Conservation (phyloP, 2,888 invertebrate genomes). For the Acleris cristana region DNA sequence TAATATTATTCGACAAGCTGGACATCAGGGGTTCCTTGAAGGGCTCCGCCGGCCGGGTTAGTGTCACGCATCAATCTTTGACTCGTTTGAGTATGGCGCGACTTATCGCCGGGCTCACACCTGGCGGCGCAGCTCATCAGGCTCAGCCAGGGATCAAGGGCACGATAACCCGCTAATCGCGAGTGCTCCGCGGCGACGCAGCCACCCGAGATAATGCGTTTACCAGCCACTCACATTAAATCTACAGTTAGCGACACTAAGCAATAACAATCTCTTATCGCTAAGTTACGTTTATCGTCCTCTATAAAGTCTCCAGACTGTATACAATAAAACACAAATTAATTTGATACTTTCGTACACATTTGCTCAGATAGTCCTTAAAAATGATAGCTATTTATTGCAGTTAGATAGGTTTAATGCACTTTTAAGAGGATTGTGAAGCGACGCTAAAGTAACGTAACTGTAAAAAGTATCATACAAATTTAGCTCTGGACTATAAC, state of each 20-base stretch:
- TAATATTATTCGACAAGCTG: too few relatives aligned
- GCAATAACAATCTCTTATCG: slow-evolving; percentile 10
- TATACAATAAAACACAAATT: background rate
- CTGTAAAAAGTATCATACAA: too few relatives aligned
- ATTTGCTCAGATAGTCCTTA: slow-evolving; percentile 1
- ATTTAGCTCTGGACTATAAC: too few relatives aligned
- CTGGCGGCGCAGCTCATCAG: slow-evolving; percentile 9
- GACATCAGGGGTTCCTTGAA: too few relatives aligned
- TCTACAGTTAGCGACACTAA: slow-evolving; percentile 7
- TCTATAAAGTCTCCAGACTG: slow-evolving; percentile 4
- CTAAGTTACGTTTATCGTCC: slow-evolving; percentile 4
- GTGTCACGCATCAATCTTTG: too few relatives aligned
- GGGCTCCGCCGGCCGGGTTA: too few relatives aligned
- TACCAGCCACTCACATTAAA: slow-evolving; percentile 21
- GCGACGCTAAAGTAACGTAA: too few relatives aligned
- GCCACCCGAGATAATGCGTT: slow-evolving; percentile 22
- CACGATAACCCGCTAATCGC: slow-evolving; percentile 20
- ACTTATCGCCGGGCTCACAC: too few relatives aligned
- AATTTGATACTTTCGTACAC: slow-evolving; percentile 10
- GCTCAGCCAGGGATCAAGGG: slow-evolving; percentile 10
- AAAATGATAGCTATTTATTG: too few relatives aligned
- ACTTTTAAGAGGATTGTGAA: too few relatives aligned
- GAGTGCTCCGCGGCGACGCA: slow-evolving; percentile 6
- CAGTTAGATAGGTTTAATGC: too few relatives aligned
- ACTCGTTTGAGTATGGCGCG: too few relatives aligned